These are phyloP conservation scores for Patella vulgata DNA, from an alignment of 1,140 invertebrate genomes.

Conservation along the genomic window DNA sequence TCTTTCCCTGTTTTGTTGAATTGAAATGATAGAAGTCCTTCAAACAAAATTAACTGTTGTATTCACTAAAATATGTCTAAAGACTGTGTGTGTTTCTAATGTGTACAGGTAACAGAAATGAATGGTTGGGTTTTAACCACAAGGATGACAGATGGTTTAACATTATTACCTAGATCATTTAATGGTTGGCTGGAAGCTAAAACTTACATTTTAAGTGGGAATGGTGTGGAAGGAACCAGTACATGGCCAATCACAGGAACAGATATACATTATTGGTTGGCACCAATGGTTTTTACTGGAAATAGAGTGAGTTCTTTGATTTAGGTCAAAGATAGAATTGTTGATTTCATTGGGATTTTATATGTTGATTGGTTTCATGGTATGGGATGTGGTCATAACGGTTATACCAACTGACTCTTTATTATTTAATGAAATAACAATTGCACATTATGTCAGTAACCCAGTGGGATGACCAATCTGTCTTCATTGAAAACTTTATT, in stretches of 20 bases:
- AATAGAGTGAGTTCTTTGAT: constrained; percentile 63
- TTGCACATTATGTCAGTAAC: too few species aligned
- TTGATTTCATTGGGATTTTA: constrained; percentile 9
- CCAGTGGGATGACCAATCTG: too few species aligned
- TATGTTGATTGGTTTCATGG: constrained; percentile 21
- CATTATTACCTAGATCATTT: constrained; percentile 37
- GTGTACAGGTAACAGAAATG: constrained; percentile 69
- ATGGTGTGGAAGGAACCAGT: constrained; percentile 4
- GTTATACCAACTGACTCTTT: too few species aligned
- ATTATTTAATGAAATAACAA: too few species aligned
- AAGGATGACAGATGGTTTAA: constrained; percentile 48
- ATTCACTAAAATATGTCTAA: too few species aligned
- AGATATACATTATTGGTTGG: constrained; percentile 86
- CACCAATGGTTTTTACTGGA: constrained; percentile 74
- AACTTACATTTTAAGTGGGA: constrained; percentile 39
- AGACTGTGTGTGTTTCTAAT: too few species aligned
- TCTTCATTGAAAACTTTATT: too few species aligned
- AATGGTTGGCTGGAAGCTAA: constrained; percentile 48
- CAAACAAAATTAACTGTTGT: too few species aligned
- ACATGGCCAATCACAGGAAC: constrained; percentile 13
- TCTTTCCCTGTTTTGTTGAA: too few species aligned
- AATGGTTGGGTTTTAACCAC: constrained; percentile 53
- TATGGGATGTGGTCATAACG: too few species aligned
- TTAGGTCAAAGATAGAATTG: background rate
- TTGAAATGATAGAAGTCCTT: too few species aligned